A percentile compares a stretch with the other conserved stretches of the same genome.
These are phyloP conservation scores for Apoda limacodes DNA, from an alignment of 2,888 invertebrate genomes.

Conservation along the genomic window DNA sequence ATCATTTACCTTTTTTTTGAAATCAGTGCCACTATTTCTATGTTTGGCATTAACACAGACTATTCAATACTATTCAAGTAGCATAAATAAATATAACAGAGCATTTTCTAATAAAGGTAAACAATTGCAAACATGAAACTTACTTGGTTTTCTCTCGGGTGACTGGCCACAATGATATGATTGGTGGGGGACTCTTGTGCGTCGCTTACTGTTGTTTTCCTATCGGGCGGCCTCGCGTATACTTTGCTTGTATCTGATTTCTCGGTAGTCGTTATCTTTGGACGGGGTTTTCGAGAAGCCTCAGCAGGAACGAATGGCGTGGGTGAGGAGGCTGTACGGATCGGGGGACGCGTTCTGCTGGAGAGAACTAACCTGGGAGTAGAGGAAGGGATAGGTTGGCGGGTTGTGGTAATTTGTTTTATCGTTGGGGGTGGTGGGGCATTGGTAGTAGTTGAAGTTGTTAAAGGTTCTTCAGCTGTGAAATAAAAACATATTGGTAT, in stretches of 20 bases:
- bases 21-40: too few relatives aligned
- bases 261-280: slow-evolving; percentile 44
- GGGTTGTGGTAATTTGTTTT: slow-evolving; percentile 9
- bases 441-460: slow-evolving; percentile 30
- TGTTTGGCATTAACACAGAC: too few relatives aligned
- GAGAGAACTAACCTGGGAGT: slow-evolving; percentile 29
- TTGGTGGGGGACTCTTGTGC: slow-evolving; percentile 52
- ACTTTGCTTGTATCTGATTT: slow-evolving; percentile 46
- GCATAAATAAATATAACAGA: too few relatives aligned
- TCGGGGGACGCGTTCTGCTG: slow-evolving; percentile 30
- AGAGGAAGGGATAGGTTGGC: slow-evolving; percentile 21
- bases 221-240: slow-evolving; percentile 47
- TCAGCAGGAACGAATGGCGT: slow-evolving; percentile 26
- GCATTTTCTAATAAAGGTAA: too few relatives aligned
- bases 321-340: slow-evolving; percentile 28
- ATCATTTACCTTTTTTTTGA: too few relatives aligned
- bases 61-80: too few relatives aligned
- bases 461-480: slow-evolving; percentile 60
- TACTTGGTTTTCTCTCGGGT: slow-evolving; percentile 85
- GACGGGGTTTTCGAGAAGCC: slow-evolving; percentile 38
- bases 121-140: too few relatives aligned
- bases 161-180: slow-evolving; percentile 71
- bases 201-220: slow-evolving; percentile 42
- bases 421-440: slow-evolving; percentile 15
- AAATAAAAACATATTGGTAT: slow-evolving; percentile 6